Conservation (phyloP, 2,888 invertebrate species). For the Lasius fuliginosus region DNA sequence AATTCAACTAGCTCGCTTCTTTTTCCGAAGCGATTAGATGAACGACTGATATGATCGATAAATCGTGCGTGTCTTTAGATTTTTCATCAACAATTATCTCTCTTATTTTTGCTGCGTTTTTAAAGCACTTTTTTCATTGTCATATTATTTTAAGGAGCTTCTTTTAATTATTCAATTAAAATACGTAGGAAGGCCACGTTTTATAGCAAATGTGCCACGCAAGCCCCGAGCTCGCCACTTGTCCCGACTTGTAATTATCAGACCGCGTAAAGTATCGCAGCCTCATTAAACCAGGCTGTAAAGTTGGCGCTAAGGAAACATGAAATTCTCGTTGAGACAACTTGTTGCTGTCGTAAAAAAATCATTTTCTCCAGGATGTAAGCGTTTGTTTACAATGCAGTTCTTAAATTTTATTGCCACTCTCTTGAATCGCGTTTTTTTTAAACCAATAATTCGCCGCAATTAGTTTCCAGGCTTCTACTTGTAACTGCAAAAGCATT, state of each 20-base stretch:
- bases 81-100: slow-evolving; percentile 10
- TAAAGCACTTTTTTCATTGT: neutral
- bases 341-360: slow-evolving; percentile 53
- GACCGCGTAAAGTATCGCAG: slow-evolving; percentile 39
- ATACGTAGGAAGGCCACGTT: slow-evolving; percentile 25
- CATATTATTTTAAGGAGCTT: neutral
- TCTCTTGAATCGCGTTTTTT: neutral
- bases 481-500: neutral
- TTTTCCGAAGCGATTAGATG: neutral
- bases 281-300: slow-evolving; percentile 46
- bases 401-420: slow-evolving; percentile 29
- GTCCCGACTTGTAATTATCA: slow-evolving; percentile 49
- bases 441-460: neutral
- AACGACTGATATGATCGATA: slow-evolving; percentile 7
- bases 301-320: slow-evolving; percentile 46
- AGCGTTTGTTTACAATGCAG: slow-evolving; percentile 42
- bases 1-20: slow-evolving; percentile 49
- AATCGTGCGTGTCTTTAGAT: neutral
- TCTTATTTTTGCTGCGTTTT: neutral
- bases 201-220: slow-evolving; percentile 37
- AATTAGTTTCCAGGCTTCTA: slow-evolving; percentile 26
- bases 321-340: slow-evolving; percentile 49
- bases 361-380: slow-evolving; percentile 31
- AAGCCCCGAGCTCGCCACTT: slow-evolving; percentile 41
- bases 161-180: slow-evolving; percentile 38